Conservation (phyloP, 1,140 invertebrate genomes). For the Cherax quadricarinatus region DNA sequence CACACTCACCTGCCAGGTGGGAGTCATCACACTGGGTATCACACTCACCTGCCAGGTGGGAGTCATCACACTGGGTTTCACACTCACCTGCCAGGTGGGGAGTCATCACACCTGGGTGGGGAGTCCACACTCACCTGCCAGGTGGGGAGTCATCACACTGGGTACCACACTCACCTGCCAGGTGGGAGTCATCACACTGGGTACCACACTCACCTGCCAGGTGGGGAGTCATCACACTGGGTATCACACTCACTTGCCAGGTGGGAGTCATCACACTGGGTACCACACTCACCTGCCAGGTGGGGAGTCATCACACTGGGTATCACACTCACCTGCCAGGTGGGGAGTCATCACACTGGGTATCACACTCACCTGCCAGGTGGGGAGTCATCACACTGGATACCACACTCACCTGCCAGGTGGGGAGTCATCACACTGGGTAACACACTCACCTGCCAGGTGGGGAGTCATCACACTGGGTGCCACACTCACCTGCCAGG, state of each 20-base stretch:
- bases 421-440: too few relatives aligned
- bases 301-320: too few relatives aligned
- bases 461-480: conserved; percentile 7
- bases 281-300: conserved; percentile 56
- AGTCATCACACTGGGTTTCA: too few relatives aligned
- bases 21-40: conserved; percentile 56
- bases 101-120: conserved; percentile 4
- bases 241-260: conserved; percentile 1
- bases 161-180: conserved; percentile 56
- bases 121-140: conserved; percentile 5
- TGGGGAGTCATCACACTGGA: conserved; percentile 49
- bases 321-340: too few relatives aligned
- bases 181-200: too few relatives aligned
- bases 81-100: too few relatives aligned
- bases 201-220: too few relatives aligned
- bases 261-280: conserved; percentile 51
- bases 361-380: conserved; percentile 1
- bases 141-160: conserved; percentile 52
- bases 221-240: conserved; percentile 7
- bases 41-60: conserved; percentile 39
- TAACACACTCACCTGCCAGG: too few relatives aligned
- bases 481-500: conserved; percentile 3
- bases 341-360: conserved; percentile 7
- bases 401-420: conserved; percentile 56
- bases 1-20: not conserved